Percentiles rank a stretch among this genome's conserved stretches.
phyloP scores from a whole-genome alignment of 2,797 vertebrate genomes.

The Ataeniobius toweri region DNA sequence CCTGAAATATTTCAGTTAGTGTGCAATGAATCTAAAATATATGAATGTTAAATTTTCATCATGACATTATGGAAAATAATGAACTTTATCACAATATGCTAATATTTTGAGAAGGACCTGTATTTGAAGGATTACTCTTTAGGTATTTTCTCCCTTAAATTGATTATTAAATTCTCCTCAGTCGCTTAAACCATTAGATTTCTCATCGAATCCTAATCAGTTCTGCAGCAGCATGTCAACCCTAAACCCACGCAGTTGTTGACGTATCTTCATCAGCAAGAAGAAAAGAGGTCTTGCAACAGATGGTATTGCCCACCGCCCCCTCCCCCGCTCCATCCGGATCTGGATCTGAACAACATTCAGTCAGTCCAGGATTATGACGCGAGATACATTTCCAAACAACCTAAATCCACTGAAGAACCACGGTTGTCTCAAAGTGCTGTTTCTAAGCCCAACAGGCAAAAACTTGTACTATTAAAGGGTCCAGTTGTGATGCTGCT shows the following conservation, averaged over 20 bases:
- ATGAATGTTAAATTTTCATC: too few relatives aligned
- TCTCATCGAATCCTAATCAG: not conserved
- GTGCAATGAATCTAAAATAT: too few relatives aligned
- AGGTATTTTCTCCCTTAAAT: not conserved
- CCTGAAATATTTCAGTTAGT: too few relatives aligned
- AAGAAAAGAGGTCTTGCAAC: conserved; percentile 32
- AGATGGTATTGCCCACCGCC: conserved; percentile 20
- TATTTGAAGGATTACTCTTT: conserved; percentile 11
- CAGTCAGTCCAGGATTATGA: conserved; percentile 32
- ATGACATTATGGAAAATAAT: too few relatives aligned
- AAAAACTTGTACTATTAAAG: too few relatives aligned
- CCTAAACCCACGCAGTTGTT: not conserved
- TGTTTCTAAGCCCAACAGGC: not conserved
- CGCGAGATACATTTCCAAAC: conserved; percentile 14
- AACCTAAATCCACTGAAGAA: conserved; percentile 17
- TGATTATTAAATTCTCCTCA: not conserved
- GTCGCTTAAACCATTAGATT: not conserved
- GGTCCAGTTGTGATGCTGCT: too few relatives aligned
- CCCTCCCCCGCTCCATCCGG: conserved; percentile 21
- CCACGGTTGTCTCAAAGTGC: not conserved
- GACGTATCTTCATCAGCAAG: conserved; percentile 24
- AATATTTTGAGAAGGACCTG: too few relatives aligned
- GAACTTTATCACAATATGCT: too few relatives aligned
- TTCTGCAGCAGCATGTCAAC: not conserved
- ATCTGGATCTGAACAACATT: conserved; percentile 28